Conservation (phyloP, 2,113 vertebrate genomes). For the Spheniscus mendiculus region DNA sequence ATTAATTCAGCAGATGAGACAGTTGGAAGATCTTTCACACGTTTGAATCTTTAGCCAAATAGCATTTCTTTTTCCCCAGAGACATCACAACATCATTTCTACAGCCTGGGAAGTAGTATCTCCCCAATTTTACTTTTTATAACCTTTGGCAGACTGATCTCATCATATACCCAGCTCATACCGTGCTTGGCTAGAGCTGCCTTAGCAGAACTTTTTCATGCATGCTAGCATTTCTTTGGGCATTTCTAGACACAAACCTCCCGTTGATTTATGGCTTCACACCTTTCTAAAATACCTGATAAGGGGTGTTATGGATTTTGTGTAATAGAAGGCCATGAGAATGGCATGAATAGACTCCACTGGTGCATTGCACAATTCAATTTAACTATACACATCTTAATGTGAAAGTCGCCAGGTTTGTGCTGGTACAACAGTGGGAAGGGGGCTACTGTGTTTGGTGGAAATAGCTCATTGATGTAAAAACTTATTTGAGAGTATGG, state of each 20-base stretch:
- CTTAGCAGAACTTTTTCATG: neutral
- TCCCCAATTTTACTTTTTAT: neutral
- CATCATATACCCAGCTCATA: neutral
- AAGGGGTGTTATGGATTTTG: neutral
- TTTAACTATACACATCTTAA: neutral
- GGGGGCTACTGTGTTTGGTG: neutral
- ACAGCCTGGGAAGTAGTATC: neutral
- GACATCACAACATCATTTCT: neutral
- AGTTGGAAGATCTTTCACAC: neutral
- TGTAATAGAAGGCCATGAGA: neutral
- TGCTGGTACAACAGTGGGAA: neutral
- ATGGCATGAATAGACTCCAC: neutral
- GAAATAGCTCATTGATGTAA: neutral
- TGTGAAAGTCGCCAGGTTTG: rapidly evolving
- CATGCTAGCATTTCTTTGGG: neutral
- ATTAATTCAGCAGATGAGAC: slow-evolving; percentile 20
- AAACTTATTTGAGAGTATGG: neutral
- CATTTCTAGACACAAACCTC: neutral
- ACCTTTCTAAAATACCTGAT: neutral
- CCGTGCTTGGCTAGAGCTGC: neutral
- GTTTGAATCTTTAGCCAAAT: neutral
- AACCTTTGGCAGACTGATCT: neutral
- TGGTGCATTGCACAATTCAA: neutral
- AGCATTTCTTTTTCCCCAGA: neutral
- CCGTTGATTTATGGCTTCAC: neutral